Base-by-base conservation (phyloP, 2,888 invertebrate species). In the Xylota segnis region DNA sequence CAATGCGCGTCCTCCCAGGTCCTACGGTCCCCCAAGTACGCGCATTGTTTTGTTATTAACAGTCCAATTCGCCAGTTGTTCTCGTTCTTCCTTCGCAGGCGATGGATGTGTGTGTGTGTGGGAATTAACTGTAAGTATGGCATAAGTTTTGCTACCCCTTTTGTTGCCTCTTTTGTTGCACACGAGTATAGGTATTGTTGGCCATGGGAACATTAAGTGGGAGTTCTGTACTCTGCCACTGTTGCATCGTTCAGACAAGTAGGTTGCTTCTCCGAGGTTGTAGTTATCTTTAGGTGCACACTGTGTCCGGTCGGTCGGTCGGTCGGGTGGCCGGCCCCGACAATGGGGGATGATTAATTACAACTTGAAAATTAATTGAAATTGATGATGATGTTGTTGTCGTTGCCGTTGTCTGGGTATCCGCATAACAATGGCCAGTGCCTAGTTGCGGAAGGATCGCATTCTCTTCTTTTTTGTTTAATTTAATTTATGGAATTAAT, bases 1-100 rank as follows among this genome's bases (percentile, higher is more conserved):
- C 34, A 2, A 10, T 10, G 10, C 0, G 1, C 27, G 9, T 40
- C 18, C 18, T 45, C 47, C 5, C 32, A 5, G 32, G 59, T 61
- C 61, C 50, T 54, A 27, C 6, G 43, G n/a, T 9, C 10, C 27
- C 56, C 47, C 43, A 14, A 27, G 76, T 12, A 37, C 45, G 63
- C 52, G 68, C 40, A 74, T 70, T 84, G 79, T 76, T 79, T 70
- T 66, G 79, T 79, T 84, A 79, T 79, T 79, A 84, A 84, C 84
- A 75, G 79, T 79, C 79, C 84, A 84, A 84, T 84, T 84, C 75
- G 58, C 79, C 84, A 45, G 71, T 75, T 23, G 2, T 23, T 70
- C 70, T 75, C 3, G 2, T 23, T 70, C 70, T 79, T 79, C 70
- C 14, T 54, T 37, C 32, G 23, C 34, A 34, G 45, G 45, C 54